Base-by-base conservation (phyloP, 2,797 vertebrate species). In the Glyptemys insculpta region DNA sequence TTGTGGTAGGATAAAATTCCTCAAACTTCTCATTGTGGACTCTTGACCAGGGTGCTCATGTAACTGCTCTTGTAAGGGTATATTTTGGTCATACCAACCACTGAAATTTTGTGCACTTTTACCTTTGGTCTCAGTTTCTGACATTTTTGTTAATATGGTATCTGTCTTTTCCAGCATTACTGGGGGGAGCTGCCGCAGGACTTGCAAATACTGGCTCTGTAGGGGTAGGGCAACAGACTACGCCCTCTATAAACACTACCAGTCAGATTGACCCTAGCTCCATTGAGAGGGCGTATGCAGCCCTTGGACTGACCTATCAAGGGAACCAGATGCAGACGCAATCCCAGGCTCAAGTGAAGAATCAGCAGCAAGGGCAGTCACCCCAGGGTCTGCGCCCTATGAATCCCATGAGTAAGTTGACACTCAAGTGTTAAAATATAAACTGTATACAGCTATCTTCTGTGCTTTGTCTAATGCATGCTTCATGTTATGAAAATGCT, bases 191-290 rank as follows among this genome's bases (percentile, higher is more conserved):
- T 85, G 98, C 99, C 0, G 98, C 99, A 90, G 98, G 99, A 90
- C 98, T 99, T 97, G 98, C 98, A 91, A 99, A 99, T 95, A 95
- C 99, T 27, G 98, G 99, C 83, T 98, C 99, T 0, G 98, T 99
- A 59, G 98, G 99, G 0, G 99, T 99, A 79, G 99, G 99, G 80
- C 99, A 99, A 89, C 98, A 99, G 87, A 98, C 98, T 93, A 88
- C 99, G 0, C 98, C 99, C 47, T 99, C 98, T 96, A 96, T 99
- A 82, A 99, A 99, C 97, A 98, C 99, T 83, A 98, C 99, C 72
- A 99, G 98, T 98, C 99, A 99, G 98, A 99, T 99, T 86, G 99
- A 99, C 97, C 99, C 99, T 84, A 99, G 99, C 97, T 99, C 99
- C 83, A 99, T 99, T 81, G 99, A 99, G 97, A 98, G 99, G 95